Evolutionary conservation across 1,140 invertebrate genomes (phyloP), one percentile per base, ranked within the genome.

Genomic region (Bombus sibiricus): DNA sequence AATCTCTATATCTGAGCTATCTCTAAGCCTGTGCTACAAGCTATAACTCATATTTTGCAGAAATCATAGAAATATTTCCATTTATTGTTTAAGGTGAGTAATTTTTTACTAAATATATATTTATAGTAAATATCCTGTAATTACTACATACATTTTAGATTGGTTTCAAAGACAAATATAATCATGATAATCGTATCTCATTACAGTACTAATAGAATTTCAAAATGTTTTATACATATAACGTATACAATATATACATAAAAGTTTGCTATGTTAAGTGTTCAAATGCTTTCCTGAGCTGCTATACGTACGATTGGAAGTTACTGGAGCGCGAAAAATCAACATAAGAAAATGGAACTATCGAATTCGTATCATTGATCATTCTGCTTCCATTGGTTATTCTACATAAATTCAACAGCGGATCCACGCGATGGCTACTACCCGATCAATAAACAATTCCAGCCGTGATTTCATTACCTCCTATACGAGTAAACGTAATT

Each of bases 391-490:
- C 25, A 10, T 34, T 57, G 47, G n/a, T 66, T 66, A 64, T n/a
- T 78, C 15, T 32, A 66, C n/a, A 32, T 62, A 62, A 62, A 34
- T 9, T 41, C 25, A 68, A 15, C 62, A 79, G 34, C 2, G 28
- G 74, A n/a, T 62, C 32, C 3, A 57, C 12, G 28, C 28, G 22
- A 25, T 12, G 15, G 1, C 1, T 28, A 32, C 12, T 74, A 37
- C 8, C 10, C 76, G 83, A 91, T 91, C 90, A 87, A 90, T 90
- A 91, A 90, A 90, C 89, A 88, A 91, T 91, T 86, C 71, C 69
- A 80, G 66, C 64, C 34, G 47, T 84, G 74, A 84, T 91, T 82
- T 84, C 72, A 82, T 87, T 88, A 85, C 74, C 64, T 57, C 37
- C 53, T 68, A 47, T 71, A 76, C 82, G 72, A 83, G 80, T 64